These are phyloP conservation scores for Sphaerodactylus townsendi DNA, from an alignment of 2,113 vertebrate species.

Conservation along the genomic window DNA sequence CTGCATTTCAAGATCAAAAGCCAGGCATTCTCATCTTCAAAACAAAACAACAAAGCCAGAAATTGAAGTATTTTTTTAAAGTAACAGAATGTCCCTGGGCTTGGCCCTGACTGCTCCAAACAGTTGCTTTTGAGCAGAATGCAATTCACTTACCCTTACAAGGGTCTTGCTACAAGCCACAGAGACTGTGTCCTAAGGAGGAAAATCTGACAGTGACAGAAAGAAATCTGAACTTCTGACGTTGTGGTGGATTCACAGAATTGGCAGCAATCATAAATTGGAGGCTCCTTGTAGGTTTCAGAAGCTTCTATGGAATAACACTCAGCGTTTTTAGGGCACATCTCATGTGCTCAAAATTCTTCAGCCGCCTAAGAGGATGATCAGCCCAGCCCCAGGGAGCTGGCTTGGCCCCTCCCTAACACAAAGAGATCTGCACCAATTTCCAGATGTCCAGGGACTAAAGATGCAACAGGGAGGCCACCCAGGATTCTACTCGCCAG, in stretches of 20 bases:
- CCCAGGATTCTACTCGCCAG: too few species aligned
- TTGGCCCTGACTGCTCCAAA: not conserved
- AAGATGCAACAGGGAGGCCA: too few species aligned
- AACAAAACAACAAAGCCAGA: not conserved
- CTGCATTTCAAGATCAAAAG: not conserved
- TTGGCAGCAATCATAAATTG: not conserved
- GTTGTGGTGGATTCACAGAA: too few species aligned
- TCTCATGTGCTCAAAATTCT: not conserved
- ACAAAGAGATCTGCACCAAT: too few species aligned
- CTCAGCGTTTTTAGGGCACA: not conserved
- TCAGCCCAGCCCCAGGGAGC: too few species aligned
- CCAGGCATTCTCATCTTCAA: not conserved
- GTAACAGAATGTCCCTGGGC: too few species aligned
- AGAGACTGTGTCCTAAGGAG: not conserved
- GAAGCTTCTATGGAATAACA: not conserved
- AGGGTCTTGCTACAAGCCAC: not conserved
- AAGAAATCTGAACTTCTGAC: not conserved
- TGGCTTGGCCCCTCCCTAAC: too few species aligned
- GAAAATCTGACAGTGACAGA: not conserved
- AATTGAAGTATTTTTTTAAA: not conserved
- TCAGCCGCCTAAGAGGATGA: not conserved
- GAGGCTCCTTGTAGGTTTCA: not conserved
- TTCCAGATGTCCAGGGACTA: too few species aligned
- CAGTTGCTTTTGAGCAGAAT: not conserved
- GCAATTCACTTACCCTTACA: not conserved